These are phyloP conservation scores for Zosterops borbonicus DNA, from an alignment of 2,113 vertebrate species.

Conservation along the genomic window DNA sequence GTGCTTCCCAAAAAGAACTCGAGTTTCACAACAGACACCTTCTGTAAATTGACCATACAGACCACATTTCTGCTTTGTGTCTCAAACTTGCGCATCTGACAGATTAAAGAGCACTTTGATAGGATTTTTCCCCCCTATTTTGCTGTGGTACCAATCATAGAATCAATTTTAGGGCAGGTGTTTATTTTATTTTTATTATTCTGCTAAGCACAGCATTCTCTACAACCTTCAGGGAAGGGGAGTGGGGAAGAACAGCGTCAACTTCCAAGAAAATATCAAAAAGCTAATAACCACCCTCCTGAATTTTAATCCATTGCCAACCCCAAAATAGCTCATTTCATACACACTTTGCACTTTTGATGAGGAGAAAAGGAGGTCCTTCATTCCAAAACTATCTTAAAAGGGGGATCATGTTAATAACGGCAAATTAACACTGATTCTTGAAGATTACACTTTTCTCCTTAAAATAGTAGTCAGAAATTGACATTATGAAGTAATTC, in stretches of 20 bases:
- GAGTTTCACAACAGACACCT: background rate
- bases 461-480: background rate
- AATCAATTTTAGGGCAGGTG: conserved; percentile 77
- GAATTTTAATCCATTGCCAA: conserved; percentile 48
- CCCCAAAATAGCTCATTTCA: conserved; percentile 16
- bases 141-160: conserved; percentile 72
- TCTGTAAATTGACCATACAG: background rate
- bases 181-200: conserved; percentile 79
- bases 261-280: conserved; percentile 70
- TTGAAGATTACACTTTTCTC: background rate
- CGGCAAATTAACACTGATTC: background rate
- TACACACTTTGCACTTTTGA: background rate
- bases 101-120: background rate
- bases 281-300: conserved; percentile 74
- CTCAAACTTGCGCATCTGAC: background rate
- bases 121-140: background rate
- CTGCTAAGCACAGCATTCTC: conserved; percentile 87
- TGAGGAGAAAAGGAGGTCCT: background rate
- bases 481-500: background rate
- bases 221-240: conserved; percentile 79
- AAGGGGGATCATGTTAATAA: background rate
- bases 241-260: conserved; percentile 62
- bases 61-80: background rate
- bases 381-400: background rate
- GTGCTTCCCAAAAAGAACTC: background rate